These are phyloP conservation scores for Chloebia gouldiae DNA, from an alignment of 2,113 vertebrate species.

Conservation along the genomic window DNA sequence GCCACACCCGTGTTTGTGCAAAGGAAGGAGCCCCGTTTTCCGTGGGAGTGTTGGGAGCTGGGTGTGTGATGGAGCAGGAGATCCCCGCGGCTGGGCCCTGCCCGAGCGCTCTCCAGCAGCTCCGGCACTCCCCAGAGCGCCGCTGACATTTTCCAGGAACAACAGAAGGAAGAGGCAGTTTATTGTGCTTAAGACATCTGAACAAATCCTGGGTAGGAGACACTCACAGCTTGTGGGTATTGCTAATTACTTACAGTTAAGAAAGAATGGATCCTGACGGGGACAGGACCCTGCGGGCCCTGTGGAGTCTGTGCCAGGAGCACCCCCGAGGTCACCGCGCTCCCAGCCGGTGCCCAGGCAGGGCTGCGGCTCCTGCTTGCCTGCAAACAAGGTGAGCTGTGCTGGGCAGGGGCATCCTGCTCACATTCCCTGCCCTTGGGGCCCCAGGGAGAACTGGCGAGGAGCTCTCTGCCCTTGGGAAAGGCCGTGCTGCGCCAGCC, in stretches of 20 bases:
- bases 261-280: not conserved
- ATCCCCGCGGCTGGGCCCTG: constrained; percentile 3
- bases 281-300: not conserved
- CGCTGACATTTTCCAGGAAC: not conserved
- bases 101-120: not conserved
- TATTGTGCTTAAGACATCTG: constrained; percentile 74
- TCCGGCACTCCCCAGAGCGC: not conserved
- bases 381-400: not conserved
- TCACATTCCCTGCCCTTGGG: not conserved
- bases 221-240: constrained; percentile 59
- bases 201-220: constrained; percentile 64
- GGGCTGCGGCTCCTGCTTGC: not conserved
- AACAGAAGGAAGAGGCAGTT: constrained; percentile 29
- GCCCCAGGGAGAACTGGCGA: not conserved
- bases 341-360: not conserved
- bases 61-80: constrained; percentile 19
- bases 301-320: not conserved
- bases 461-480: not conserved
- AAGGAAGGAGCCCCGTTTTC: constrained; percentile 55
- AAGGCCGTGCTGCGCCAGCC: not conserved
- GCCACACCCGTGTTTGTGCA: constrained; percentile 42
- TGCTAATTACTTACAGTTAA: constrained; percentile 62
- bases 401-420: not conserved
- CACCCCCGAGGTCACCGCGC: rapidly evolving
- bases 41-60: constrained; percentile 11